A percentile compares a stretch with the other conserved stretches of the same genome.
These are phyloP conservation scores for Drosophila robusta DNA, from an alignment of 2,888 invertebrate genomes.

Conservation along the genomic window DNA sequence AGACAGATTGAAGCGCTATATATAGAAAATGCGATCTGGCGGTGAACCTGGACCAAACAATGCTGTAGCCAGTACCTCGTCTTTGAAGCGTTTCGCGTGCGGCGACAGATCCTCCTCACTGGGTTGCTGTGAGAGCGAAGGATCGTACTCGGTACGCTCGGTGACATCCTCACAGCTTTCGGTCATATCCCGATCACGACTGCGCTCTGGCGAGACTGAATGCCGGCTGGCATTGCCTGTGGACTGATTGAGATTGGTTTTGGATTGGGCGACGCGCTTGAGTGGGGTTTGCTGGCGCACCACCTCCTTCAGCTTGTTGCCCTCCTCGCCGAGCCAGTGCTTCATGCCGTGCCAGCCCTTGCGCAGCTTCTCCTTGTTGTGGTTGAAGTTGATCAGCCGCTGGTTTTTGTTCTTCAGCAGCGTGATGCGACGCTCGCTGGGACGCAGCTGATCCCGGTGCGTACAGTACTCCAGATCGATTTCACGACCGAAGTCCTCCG, in stretches of 20 bases:
- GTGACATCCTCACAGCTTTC: conserved; percentile 74
- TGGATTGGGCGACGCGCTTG: conserved; percentile 81
- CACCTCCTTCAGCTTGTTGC: conserved; percentile 82
- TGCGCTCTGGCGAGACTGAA: conserved; percentile 63
- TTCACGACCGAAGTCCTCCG: conserved; percentile 83
- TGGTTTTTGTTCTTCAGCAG: conserved; percentile 84
- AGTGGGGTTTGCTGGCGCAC: conserved; percentile 84
- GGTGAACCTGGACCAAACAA: conserved; percentile 39
- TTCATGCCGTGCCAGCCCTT: conserved; percentile 85
- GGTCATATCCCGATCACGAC: conserved; percentile 35
- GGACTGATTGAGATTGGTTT: conserved; percentile 71
- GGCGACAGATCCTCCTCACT: conserved; percentile 79
- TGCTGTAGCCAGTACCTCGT: conserved; percentile 74
- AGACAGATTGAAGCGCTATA: no score
- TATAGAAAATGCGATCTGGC: background rate
- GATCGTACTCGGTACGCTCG: conserved; percentile 66
- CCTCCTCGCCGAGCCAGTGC: conserved; percentile 84
- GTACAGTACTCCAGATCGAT: conserved; percentile 84
- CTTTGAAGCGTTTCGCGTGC: conserved; percentile 72
- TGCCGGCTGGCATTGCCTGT: conserved; percentile 30
- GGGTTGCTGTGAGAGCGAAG: conserved; percentile 66
- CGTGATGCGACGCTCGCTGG: conserved; percentile 84
- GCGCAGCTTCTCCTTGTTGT: conserved; percentile 84
- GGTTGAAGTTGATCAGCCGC: conserved; percentile 81
- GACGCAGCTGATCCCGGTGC: conserved; percentile 84